Evolutionary conservation across 2,888 invertebrate genomes (phyloP).

Genomic region (Caenorhabditis sp.): DNA sequence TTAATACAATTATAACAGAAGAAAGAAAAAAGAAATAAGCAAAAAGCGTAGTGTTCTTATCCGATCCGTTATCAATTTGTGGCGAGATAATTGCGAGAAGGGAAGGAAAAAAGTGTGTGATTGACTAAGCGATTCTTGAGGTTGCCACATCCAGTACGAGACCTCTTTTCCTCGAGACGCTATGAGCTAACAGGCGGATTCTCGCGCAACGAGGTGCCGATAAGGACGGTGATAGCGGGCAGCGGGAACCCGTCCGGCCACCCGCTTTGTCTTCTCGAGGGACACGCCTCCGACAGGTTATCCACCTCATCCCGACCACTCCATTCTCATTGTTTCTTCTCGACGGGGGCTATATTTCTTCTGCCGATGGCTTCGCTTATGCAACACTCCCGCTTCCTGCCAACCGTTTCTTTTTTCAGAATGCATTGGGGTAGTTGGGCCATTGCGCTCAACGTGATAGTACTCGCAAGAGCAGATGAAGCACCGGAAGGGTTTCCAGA

Average conservation of each 20-base stretch:
- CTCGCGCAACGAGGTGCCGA: neutral
- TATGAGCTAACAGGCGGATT: constrained; percentile 34
- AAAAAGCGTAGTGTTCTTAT: neutral
- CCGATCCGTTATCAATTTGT: neutral
- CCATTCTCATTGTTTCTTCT: constrained; percentile 4
- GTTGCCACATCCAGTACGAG: constrained; percentile 5
- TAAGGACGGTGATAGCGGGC: constrained; percentile 1
- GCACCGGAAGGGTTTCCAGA: constrained; percentile 53
- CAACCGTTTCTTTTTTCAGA: constrained; percentile 13
- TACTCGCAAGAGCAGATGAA: constrained; percentile 7
- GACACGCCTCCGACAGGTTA: constrained; percentile 10
- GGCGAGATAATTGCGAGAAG: neutral
- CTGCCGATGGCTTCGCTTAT: neutral
- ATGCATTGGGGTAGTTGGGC: constrained; percentile 53
- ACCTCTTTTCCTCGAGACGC: neutral
- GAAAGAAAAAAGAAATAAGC: neutral
- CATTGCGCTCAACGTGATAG: constrained; percentile 37
- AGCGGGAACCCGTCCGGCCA: constrained; percentile 6
- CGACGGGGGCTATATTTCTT: constrained; percentile 2
- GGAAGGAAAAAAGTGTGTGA: neutral
- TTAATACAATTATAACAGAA: neutral
- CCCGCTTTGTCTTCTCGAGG: constrained; percentile 4
- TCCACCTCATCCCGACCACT: neutral
- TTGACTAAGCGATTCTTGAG: neutral
- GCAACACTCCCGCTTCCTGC: neutral